Percentiles rank a stretch among this genome's conserved stretches.
Conservation (phyloP, 2,888 invertebrate species). For the Lepas anatifera region DNA sequence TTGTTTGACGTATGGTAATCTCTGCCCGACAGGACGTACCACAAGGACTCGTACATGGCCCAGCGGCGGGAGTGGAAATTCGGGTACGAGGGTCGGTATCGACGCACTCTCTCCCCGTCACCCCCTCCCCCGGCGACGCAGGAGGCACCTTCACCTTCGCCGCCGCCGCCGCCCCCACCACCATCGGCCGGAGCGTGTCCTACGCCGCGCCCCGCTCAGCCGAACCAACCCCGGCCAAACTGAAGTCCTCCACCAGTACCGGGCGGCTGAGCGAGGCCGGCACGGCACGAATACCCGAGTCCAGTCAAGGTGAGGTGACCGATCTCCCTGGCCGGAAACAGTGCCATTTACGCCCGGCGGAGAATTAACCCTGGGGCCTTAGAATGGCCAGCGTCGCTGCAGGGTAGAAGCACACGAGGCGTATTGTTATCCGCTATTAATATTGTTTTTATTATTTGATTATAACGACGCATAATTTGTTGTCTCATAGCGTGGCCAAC, state of each 20-base stretch:
- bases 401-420: too few species aligned
- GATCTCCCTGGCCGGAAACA: too few species aligned
- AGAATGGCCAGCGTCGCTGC: too few species aligned
- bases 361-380: too few species aligned
- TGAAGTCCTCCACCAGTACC: neutral
- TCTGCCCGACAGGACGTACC: slow-evolving; percentile 42
- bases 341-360: too few species aligned
- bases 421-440: too few species aligned
- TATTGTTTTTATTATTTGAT: too few species aligned
- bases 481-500: too few species aligned
- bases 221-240: neutral
- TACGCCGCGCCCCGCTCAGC: neutral
- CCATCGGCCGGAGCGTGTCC: slow-evolving; percentile 10
- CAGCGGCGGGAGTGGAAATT: slow-evolving; percentile 54
- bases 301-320: neutral
- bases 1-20: too few species aligned
- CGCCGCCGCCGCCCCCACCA: neutral
- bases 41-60: slow-evolving; percentile 64
- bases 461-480: too few species aligned
- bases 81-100: slow-evolving; percentile 58
- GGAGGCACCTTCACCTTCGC: neutral
- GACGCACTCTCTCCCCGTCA: slow-evolving; percentile 54
- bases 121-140: slow-evolving; percentile 26
- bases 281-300: too few species aligned
- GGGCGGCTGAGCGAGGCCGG: neutral